Base-by-base conservation (phyloP, 2,113 vertebrate genomes). In the Oreochromis tanganicae region DNA sequence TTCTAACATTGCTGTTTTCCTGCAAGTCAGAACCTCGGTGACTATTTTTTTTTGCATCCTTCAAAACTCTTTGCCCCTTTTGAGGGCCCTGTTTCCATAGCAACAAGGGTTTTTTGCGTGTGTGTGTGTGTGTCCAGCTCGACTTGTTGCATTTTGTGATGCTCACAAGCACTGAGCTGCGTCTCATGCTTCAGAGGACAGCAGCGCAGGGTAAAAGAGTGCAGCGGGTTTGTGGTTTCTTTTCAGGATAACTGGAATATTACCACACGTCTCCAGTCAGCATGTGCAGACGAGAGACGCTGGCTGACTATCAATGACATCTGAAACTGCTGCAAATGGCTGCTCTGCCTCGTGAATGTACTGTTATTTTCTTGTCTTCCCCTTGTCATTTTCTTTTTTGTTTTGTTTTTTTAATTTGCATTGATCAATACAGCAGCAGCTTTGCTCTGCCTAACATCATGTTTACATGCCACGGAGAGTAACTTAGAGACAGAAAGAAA, bases 21-120 rank as follows among this genome's bases (percentile, higher is more conserved):
- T 85, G 85, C 46, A 21, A 88, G 80, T 90, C 82, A 54, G 73
- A 93, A 73, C 34, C 81, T 92, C 80, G 81, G 66, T 32, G 52
- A 88, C 75, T 80, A 91, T 90, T 36, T 91, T 38, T 82, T 90
- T 87, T 85, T 89, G 27, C 92, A 95, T 93, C 91, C 87, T 92
- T 91, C 86, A 91, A 92, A 92, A 90, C 88, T 94, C 89, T 91
- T 92, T 89, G 87, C 86, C 86, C 85, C 85, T 88, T 92, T 93
- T 93, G 91, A 93, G 87, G 92, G 85, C 85, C 90, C 34, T 93
- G 95, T 96, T 96, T 93, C 95, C 94, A 95, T 96, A 90, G 94
- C 93, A 95, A 96, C 94, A n/a, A 66, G 78, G 82, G 9, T 10
- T 81, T 85, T 48, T 85, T 82, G 71, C 43, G 14, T 68, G 85